A percentile compares a stretch with the other conserved stretches of the same genome.
phyloP scores from a whole-genome alignment of 2,113 vertebrate species.

The Odocoileus hemionus region DNA sequence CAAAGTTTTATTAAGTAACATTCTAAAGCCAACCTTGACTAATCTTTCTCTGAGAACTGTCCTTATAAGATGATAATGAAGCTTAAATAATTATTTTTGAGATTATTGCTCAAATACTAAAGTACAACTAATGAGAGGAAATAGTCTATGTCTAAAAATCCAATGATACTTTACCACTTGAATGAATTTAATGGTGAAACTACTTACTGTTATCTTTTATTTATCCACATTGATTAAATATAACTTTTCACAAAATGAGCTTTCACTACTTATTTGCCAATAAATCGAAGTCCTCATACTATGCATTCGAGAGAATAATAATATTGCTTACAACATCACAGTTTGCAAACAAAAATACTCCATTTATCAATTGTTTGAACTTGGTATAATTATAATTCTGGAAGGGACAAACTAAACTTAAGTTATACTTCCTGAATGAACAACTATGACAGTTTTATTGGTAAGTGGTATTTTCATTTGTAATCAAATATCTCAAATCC shows the following conservation, averaged over 20 bases:
- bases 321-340: neutral
- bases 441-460: conserved; percentile 15
- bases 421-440: conserved; percentile 28
- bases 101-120: neutral
- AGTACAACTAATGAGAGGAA: neutral
- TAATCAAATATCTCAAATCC: conserved; percentile 37
- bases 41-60: neutral
- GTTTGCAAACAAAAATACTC: neutral
- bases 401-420: neutral
- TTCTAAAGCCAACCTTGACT: neutral
- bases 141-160: neutral
- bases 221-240: neutral
- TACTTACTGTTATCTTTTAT: neutral
- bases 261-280: conserved; percentile 12
- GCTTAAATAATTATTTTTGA: neutral
- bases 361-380: conserved; percentile 26
- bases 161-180: neutral
- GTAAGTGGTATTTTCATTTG: conserved; percentile 48
- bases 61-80: neutral
- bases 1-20: neutral
- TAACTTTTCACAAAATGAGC: neutral
- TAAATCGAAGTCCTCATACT: neutral
- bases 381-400: neutral
- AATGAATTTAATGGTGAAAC: neutral
- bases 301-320: neutral